Conservation (phyloP, 2,797 vertebrate genomes). For the Smutsia temminckii region DNA sequence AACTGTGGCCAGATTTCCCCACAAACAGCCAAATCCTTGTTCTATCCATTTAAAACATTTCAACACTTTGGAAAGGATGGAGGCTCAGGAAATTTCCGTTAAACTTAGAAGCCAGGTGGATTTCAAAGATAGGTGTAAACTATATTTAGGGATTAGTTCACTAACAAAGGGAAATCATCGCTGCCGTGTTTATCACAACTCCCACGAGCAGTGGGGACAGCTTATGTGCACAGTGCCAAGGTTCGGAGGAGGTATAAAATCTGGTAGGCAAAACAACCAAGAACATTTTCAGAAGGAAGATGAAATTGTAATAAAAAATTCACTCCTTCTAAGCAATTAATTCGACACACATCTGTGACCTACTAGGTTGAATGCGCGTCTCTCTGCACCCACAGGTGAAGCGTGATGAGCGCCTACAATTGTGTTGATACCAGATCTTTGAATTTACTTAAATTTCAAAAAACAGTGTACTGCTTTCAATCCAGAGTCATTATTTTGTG, state of each 20-base stretch:
- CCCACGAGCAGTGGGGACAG: not conserved
- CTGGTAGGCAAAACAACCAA: not conserved
- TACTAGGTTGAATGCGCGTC: not conserved
- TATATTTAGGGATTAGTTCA: constrained; percentile 31
- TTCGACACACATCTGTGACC: not conserved
- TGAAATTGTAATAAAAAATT: not conserved
- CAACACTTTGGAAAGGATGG: not conserved
- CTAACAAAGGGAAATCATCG: constrained; percentile 15
- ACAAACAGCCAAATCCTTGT: constrained; percentile 46
- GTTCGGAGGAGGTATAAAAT: constrained; percentile 1
- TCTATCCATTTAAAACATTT: constrained; percentile 47
- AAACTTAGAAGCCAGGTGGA: constrained; percentile 54
- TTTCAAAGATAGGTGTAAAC: constrained; percentile 55
- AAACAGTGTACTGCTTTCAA: not conserved
- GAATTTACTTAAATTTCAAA: not conserved
- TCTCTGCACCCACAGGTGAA: not conserved
- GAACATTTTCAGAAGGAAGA: constrained; percentile 10
- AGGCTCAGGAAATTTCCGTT: constrained; percentile 50
- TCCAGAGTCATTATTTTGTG: constrained; percentile 10
- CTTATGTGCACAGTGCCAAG: not conserved
- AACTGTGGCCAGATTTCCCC: constrained; percentile 18
- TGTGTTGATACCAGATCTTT: not conserved
- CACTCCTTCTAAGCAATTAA: not conserved
- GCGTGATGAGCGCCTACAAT: not conserved
- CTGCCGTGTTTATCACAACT: not conserved